phyloP scores from a whole-genome alignment of 2,888 invertebrate species.

The Hirtodrosophila cameraria region DNA sequence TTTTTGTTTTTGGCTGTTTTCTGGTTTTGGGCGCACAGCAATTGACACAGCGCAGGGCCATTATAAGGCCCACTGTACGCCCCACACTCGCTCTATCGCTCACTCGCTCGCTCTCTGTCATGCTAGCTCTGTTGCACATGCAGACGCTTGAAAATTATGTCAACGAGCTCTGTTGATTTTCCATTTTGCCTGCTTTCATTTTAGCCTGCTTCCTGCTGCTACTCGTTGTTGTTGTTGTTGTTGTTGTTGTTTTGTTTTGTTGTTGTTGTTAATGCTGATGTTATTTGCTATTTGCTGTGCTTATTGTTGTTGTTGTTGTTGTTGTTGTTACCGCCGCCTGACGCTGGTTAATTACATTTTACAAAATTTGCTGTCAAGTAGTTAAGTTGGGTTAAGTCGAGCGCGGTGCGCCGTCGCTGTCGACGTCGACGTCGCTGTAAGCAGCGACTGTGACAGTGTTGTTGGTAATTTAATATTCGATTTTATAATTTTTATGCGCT shows the following conservation, averaged over 20 bases:
- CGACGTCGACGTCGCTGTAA: constrained; percentile 6
- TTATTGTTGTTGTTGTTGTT: constrained; percentile 25
- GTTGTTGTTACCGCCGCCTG: constrained; percentile 54
- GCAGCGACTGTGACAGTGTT: constrained; percentile 18
- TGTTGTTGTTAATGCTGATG: constrained; percentile 63
- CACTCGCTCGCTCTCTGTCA: background rate
- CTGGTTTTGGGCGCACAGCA: constrained; percentile 73
- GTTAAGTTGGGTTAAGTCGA: constrained; percentile 81
- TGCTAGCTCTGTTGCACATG: constrained; percentile 37
- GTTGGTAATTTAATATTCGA: constrained; percentile 80
- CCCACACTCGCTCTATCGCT: constrained; percentile 4
- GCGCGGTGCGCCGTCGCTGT: constrained; percentile 47
- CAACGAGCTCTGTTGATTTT: constrained; percentile 82
- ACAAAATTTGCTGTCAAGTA: constrained; percentile 82
- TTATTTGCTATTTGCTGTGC: constrained; percentile 35
- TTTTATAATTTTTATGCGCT: constrained; percentile 78
- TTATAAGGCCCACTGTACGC: constrained; percentile 28
- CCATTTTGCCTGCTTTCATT: constrained; percentile 68
- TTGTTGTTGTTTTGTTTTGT: constrained; percentile 48
- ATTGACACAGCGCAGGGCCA: constrained; percentile 36
- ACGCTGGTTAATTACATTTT: constrained; percentile 83
- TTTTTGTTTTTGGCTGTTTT: constrained; percentile 46
- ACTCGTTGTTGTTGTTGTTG: constrained; percentile 19
- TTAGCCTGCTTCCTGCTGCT: constrained; percentile 55
- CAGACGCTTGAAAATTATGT: constrained; percentile 80